Base-by-base conservation (phyloP, 2,113 vertebrate species). In the Nothobranchius kuhntae region DNA sequence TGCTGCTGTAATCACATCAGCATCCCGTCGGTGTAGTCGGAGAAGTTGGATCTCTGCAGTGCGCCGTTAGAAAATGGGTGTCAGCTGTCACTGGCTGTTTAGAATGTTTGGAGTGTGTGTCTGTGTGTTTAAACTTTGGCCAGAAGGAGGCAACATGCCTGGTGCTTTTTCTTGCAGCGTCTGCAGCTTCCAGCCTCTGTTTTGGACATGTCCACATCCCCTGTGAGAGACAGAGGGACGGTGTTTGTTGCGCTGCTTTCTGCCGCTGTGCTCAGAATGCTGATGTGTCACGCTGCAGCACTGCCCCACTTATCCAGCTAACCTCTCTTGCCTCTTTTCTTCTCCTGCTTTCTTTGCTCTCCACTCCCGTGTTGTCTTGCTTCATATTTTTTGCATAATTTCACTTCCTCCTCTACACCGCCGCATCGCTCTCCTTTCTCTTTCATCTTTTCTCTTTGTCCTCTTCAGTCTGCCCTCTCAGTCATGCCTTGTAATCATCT, bases 241-340 rank as follows among this genome's bases (percentile, higher is more conserved):
- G 87, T 73, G 77, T 74, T 75, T 14, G 80, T 83, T 78, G 79
- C 81, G 78, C 89, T 84, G 63, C 87, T 82, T 77, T 77, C 75
- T 79, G 81, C 84, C 60, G 82, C 86, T 91, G 87, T 91, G 79
- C 73, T 85, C 86, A 82, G 92, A 93, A 93, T 94, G 93, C 91
- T 93, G 89, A 94, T 94, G 91, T 92, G 89, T 92, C 90, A 91
- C 87, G 82, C 91, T 93, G 91, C 92, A 92, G 93, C 89, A 91
- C 73, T 92, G 89, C 81, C 88, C 91, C 91, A 91, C 91, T 94
- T 92, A 91, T 86, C 87, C 88, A 89, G 88, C 86, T 91, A 93
- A 92, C 90, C 91, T 90, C 81, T 86, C 60, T 65, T 80, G 65
- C 61, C 60, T 56, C 54, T 60, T 57, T 83, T 54, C 57, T 17